Conservation (phyloP, 2,797 vertebrate genomes). For the Distichodus sexfasciatus region DNA sequence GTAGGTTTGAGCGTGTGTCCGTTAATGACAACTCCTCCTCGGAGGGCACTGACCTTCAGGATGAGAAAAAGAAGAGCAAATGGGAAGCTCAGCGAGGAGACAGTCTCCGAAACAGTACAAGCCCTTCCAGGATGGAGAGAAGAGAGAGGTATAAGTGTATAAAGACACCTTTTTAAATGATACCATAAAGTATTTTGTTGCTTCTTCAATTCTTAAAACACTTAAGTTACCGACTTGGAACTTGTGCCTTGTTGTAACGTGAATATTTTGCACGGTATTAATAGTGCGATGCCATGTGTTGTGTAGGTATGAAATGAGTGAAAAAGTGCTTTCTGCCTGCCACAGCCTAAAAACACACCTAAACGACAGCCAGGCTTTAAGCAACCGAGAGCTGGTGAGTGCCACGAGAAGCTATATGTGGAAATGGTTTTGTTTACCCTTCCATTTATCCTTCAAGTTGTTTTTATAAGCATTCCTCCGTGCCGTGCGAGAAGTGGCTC, state of each 20-base stretch:
- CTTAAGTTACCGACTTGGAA: not conserved
- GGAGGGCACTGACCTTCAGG: constrained; percentile 45
- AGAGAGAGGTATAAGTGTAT: constrained; percentile 87
- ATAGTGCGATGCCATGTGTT: not conserved
- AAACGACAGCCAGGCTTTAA: constrained; percentile 76
- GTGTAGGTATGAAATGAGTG: constrained; percentile 84
- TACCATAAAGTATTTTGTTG: no score
- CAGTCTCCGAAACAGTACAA: constrained; percentile 52
- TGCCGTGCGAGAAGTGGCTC: not conserved
- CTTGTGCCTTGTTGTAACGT: not conserved
- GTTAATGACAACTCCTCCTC: constrained; percentile 30
- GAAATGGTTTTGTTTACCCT: not conserved
- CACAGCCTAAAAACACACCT: constrained; percentile 83
- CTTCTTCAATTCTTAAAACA: no score
- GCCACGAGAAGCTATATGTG: not conserved
- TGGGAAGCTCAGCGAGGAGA: constrained; percentile 56
- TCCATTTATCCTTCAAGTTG: not conserved
- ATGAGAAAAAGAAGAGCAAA: constrained; percentile 58
- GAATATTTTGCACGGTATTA: not conserved
- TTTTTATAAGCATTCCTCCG: not conserved
- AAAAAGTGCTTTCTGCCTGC: constrained; percentile 88
- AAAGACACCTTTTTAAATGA: no score
- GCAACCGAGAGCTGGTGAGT: constrained; percentile 87
- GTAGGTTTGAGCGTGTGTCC: constrained; percentile 59
- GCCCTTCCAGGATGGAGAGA: constrained; percentile 77